Evolutionary conservation across 2,113 vertebrate genomes (phyloP).

Genomic region (Ramphastos sulfuratus): DNA sequence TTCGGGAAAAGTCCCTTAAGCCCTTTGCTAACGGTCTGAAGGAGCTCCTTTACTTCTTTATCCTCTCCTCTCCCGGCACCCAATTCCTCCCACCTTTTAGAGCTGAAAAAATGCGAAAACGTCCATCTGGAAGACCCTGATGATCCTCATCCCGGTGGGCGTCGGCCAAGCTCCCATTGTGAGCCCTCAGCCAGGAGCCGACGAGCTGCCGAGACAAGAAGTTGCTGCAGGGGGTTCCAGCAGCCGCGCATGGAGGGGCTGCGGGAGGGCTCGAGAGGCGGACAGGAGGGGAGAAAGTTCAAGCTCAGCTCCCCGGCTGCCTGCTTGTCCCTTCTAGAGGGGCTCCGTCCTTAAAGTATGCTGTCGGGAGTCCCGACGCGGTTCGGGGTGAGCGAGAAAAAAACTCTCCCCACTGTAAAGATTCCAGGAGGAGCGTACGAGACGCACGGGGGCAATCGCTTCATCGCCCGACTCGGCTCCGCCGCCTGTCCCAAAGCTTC

Average conservation of each 20-base stretch:
- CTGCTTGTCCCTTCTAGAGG: background rate
- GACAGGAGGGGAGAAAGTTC: background rate
- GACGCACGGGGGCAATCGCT: no score
- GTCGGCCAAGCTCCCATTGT: background rate
- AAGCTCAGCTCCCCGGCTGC: background rate
- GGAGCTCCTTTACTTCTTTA: background rate
- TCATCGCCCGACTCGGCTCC: background rate
- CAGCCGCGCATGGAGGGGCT: background rate
- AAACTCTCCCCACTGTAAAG: background rate
- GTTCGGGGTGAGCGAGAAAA: background rate
- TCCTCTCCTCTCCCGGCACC: background rate
- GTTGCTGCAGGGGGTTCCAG: background rate
- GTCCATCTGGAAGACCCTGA: background rate
- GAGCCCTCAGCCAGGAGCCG: background rate
- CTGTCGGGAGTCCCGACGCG: background rate
- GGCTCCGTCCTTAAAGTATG: rapidly evolving
- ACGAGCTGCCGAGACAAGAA: background rate
- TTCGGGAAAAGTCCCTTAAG: background rate
- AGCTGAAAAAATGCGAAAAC: background rate
- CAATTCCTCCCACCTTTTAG: background rate
- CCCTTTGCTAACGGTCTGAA: background rate
- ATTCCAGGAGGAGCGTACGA: background rate
- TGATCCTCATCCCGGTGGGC: background rate
- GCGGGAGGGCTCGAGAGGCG: background rate
- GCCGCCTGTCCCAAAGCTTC: background rate